A percentile compares a stretch with the other conserved stretches of the same genome.
phyloP scores from a whole-genome alignment of 2,888 invertebrate genomes.

The Esperia sulphurella region DNA sequence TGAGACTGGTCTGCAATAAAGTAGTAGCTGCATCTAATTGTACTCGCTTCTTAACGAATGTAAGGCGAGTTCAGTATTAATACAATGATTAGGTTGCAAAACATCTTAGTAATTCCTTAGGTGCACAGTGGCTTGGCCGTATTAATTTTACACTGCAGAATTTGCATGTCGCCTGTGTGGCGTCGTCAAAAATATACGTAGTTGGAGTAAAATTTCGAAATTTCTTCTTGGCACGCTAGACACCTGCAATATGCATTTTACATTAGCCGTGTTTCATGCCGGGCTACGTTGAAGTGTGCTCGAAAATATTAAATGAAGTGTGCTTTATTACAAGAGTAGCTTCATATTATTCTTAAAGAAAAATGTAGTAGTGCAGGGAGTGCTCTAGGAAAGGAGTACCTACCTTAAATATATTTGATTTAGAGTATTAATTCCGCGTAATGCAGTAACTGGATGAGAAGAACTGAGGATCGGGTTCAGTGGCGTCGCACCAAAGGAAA shows the following conservation, averaged over 20 bases:
- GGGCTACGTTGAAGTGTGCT: conserved; percentile 7
- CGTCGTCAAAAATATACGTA: conserved; percentile 20
- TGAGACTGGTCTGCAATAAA: too few species aligned
- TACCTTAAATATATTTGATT: too few species aligned
- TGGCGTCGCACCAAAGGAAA: too few species aligned
- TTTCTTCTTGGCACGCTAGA: conserved; percentile 36
- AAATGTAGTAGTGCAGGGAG: too few species aligned
- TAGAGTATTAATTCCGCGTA: too few species aligned
- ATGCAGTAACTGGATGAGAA: too few species aligned
- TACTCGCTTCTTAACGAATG: too few species aligned
- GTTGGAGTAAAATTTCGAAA: conserved; percentile 26
- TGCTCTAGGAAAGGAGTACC: too few species aligned
- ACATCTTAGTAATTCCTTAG: background rate
- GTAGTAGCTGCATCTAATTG: too few species aligned
- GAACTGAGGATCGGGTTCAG: too few species aligned
- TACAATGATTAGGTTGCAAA: background rate
- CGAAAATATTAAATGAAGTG: conserved; percentile 12
- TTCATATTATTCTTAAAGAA: too few species aligned
- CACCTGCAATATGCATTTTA: conserved; percentile 62
- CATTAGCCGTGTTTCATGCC: conserved; percentile 34
- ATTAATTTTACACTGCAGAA: conserved; percentile 25
- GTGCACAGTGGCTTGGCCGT: conserved; percentile 1
- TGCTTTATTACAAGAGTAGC: conserved; percentile 3
- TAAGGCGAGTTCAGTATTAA: background rate
- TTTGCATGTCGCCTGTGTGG: conserved; percentile 20